Base-by-base conservation (phyloP, 2,797 vertebrate genomes). In the Yasuhikotakia modesta region DNA sequence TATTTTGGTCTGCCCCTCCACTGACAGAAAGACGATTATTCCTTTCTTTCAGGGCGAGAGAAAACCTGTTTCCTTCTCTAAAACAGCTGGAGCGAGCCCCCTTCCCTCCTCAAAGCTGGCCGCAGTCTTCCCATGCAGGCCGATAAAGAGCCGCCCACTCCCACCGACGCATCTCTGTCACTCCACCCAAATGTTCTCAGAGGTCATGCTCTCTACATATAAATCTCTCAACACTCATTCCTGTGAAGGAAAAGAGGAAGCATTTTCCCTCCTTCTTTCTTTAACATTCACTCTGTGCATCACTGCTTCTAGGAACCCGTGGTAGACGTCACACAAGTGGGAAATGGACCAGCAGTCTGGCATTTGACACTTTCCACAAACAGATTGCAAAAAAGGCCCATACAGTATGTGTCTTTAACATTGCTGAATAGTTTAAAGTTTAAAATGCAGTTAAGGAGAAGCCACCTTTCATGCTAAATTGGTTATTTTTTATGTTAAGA, bases 21-120 rank as follows among this genome's bases (percentile, higher is more conserved):
- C 88, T 90, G 91, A 90, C 90, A 90, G 89, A 87, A 85, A 87
- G 89, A 89, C 90, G 90, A 93, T 92, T 93, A 93, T 92, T 87
- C 86, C 88, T 63, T 82, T 89, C 58, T 64, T 87, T 90, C 87
- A 60, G 52, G 50, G 61, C 4, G 87, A 86, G 87, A 90, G 91
- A 88, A 90, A 90, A 90, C 35, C 88, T 86, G 88, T 86, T 14
- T 87, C 90, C 89, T 87, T 91, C 88, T 88, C 85, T 85, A 86
- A 82, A 84, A 91, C 80, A 81, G 82, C 77, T 92, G 89, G 87
- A 82, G 76, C 81, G 84, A 86, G 80, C 75, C 22, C 85, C 86
- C 88, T 69, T n/a, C 66, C 72, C 68, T 45, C 50, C 24, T 45
- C n/a, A 10, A 60, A 48, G 5, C 55, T 73, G 80, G 64, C 64